Base-by-base conservation (phyloP, 64 coral and sea anemone genomes). In the Actinia tenebrosa region DNA sequence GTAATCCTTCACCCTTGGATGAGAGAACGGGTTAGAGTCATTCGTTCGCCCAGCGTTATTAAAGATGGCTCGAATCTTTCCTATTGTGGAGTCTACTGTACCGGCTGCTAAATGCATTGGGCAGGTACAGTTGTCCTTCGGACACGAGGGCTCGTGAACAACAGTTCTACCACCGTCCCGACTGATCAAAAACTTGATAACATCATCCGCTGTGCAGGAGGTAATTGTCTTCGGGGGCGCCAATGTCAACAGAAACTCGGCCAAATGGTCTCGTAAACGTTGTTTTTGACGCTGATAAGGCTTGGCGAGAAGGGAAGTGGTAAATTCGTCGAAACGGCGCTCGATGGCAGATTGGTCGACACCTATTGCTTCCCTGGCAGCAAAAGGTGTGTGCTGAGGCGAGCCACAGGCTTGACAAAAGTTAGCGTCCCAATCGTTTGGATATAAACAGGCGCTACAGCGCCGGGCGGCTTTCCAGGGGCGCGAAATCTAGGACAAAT, bases 401-500 rank as follows among this genome's bases (percentile, higher is more conserved):
- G 11, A 9, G 1, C 88, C 80, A 84, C 79, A 84, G 1, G 80
- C 80, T 44, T 89, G 88, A 43, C 61, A 89, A 26, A 47, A 66
- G 52, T 75, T 83, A 1, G 80, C 58, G 23, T 84, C 87, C 23
- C 30, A 56, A 60, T 89, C 88, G 54, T 89, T 89, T 0, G 80
- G 80, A 44, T 84, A 89, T 11, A 87, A 79, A 79, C 86, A 84
- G 8, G 86, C 37, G 0, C 15, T 7, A 23, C 80, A 92, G 4
- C 64, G 64, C 1, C 56, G 3, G 14, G 87, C 87, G 43, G 87
- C 27, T 53, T 93, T 93, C 88, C 91, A 93, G 11, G 87, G 69
- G 1, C 91, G 52, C 16, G 71, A 22, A 53, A 89, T 45, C 87
- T 63, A 16, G 18, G 53, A 42, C 1, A 88, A 54, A 81, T 7